Evolutionary conservation across 2,113 vertebrate species (phyloP).

Genomic region (Synchiropus splendidus): DNA sequence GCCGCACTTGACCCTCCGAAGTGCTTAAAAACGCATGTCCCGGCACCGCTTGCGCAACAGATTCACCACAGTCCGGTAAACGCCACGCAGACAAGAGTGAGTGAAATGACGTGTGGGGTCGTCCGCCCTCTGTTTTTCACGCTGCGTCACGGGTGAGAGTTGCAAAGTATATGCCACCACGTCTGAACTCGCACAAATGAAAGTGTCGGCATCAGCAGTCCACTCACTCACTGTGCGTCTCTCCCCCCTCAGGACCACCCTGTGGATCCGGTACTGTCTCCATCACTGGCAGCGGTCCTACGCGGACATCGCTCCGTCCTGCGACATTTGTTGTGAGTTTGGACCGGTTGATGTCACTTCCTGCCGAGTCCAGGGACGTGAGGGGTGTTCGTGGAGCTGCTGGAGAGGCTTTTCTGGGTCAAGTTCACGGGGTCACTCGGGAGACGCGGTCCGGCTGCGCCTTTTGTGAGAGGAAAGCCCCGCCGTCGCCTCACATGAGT

Average conservation of each 20-base stretch:
- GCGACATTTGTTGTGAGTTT: slow-evolving; percentile 58
- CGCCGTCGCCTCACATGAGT: slow-evolving; percentile 1
- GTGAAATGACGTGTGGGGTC: too few species aligned
- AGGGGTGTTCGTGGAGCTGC: slow-evolving; percentile 32
- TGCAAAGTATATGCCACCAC: slow-evolving; percentile 40
- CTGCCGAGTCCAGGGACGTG: slow-evolving; percentile 44
- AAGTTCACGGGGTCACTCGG: slow-evolving; percentile 53
- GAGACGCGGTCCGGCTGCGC: not conserved
- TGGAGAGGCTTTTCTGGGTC: slow-evolving; percentile 18
- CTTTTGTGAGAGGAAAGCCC: not conserved
- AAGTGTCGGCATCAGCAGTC: slow-evolving; percentile 47
- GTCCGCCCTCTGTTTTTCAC: too few species aligned
- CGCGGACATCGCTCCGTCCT: slow-evolving; percentile 52
- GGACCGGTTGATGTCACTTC: slow-evolving; percentile 73
- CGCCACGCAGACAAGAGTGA: too few species aligned
- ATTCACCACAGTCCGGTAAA: too few species aligned
- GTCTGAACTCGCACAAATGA: slow-evolving; percentile 59
- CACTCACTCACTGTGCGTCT: too few species aligned
- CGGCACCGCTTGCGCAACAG: too few species aligned
- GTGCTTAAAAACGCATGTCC: too few species aligned
- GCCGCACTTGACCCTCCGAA: too few species aligned
- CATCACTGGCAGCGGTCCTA: slow-evolving; percentile 36
- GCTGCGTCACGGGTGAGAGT: slow-evolving; percentile 39
- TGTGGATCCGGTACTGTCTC: slow-evolving; percentile 28
- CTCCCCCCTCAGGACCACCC: slow-evolving; percentile 39